These are phyloP conservation scores for Drosophila nikananu DNA, from an alignment of 1,140 invertebrate genomes.

Conservation along the genomic window DNA sequence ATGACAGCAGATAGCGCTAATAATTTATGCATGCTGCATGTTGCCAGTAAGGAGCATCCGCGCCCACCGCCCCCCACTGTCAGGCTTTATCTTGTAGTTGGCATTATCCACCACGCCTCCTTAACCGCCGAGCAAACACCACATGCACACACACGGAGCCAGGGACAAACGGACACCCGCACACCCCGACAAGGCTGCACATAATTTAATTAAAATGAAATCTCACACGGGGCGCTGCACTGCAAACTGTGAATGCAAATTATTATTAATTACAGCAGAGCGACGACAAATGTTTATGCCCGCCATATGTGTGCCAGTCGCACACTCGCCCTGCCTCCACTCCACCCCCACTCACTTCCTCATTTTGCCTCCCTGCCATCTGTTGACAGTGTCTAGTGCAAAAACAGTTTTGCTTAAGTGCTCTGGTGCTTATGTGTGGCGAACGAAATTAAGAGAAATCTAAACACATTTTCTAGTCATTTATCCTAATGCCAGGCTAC, in stretches of 20 bases:
- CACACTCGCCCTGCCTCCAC: background rate
- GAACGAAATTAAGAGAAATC: conserved; percentile 43
- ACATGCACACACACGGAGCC: background rate
- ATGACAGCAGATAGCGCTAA: conserved; percentile 51
- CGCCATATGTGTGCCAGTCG: conserved; percentile 43
- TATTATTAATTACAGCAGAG: conserved; percentile 56
- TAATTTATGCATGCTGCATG: conserved; percentile 55
- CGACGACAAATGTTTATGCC: conserved; percentile 48
- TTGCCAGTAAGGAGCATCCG: conserved; percentile 13
- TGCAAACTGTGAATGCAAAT: conserved; percentile 56
- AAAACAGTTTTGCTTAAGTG: conserved; percentile 43
- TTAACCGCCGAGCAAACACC: conserved; percentile 21
- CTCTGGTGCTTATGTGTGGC: conserved; percentile 31
- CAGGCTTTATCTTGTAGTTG: conserved; percentile 51
- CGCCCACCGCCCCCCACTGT: conserved; percentile 7
- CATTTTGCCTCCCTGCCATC: conserved; percentile 8
- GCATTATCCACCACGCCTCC: conserved; percentile 38
- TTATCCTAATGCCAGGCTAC: conserved; percentile 28
- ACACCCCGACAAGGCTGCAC: conserved; percentile 32
- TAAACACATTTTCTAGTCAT: conserved; percentile 40
- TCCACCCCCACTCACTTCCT: no score
- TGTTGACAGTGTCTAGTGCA: conserved; percentile 39
- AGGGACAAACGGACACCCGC: background rate
- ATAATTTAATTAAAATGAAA: conserved; percentile 56
- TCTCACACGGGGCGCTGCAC: conserved; percentile 49